Base-by-base conservation (phyloP, 2,797 vertebrate genomes). In the Knipowitschia caucasica region DNA sequence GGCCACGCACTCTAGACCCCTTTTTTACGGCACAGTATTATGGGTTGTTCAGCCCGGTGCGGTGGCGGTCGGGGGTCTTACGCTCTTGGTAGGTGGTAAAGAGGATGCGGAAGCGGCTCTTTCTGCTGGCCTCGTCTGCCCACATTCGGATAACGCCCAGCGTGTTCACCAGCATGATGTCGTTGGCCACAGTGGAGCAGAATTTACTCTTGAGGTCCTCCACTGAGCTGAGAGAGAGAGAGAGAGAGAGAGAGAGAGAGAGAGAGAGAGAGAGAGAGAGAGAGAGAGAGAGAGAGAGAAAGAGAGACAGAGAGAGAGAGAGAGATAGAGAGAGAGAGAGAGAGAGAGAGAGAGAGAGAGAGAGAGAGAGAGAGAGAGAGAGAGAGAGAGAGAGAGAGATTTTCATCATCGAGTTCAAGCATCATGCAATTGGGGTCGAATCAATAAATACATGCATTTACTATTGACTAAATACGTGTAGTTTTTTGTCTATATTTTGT, bases 21-120 rank as follows among this genome's bases (percentile, higher is more conserved):
- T 7, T 38, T 7, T 38, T 47, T 20, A 27, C 42, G 14, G 23
- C 25, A 7, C 64, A 71, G 64, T 67, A 67, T 70, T 77, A 58
- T 61, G 50, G n/a, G 2, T 23, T 49, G 31, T 56, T 21, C 14
- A 9, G 38, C n/a, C n/a, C 42, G 56, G 47, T 45, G 35, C 11
- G 12, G n/a, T 4, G 18, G 25, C 2, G 26, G 17, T 14, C 9
- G 20, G n/a, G 31, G 5, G 15, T 54, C 96, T 95, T 94, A 98
- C 97, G 97, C 85, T 98, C 95, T 94, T 95, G 95, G 78, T 96
- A 99, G 69, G 96, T 98, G 2, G 97, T 99, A 90, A 94, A 99
- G 69, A 99, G 95, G 87, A 99, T 98, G 78, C 95, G 94, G 82
- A 99, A 99, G 53, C 91, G 89, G 62, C 94, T 99, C 76, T 80